Base-by-base conservation (phyloP, 1,140 invertebrate genomes). In the Holcopasites calliopsidis region DNA sequence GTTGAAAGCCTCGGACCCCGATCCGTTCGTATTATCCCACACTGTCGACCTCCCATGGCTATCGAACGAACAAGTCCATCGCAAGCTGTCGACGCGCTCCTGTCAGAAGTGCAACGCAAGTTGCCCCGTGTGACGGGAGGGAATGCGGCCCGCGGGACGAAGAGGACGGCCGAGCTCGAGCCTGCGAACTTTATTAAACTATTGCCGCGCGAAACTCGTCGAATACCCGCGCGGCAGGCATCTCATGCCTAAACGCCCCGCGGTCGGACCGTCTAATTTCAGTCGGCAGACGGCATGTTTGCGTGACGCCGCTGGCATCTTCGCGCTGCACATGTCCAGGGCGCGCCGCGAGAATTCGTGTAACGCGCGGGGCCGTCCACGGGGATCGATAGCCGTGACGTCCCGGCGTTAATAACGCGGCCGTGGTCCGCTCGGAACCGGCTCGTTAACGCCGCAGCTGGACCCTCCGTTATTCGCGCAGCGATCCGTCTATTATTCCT, bases 291-390 rank as follows among this genome's bases (percentile, higher is more conserved):
- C 64, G 62, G 68, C 66, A 66, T 83, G 64, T 68, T 85, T 80
- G 84, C 84, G 83, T 85, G 77, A 85, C 60, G 74, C 79, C 80
- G 70, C 80, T 70, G 80, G 83, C 83, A 85, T 85, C 84, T 85
- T 85, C 83, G 73, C 79, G 84, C 83, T 80, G 70, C 66, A 69
- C 68, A 84, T 75, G 70, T 77, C 77, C 68, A 80, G 74, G 84
- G 71, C 68, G 83, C 35, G 74, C 74, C 80, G 61, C 76, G 71
- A 77, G 82, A 82, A 84, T 84, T 82, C 68, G 50, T 65, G 58
- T 70, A 66, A 66, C 60, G 42, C 71, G 61, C 52, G 75, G 61
- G 79, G 72, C 40, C 49, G 54, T 52, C 18, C 65, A 50, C 64
- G 40, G 64, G 54, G 50, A 82, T 77, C 80, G 64, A 83, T 84